A percentile compares a stretch with the other conserved stretches of the same genome.
Evolutionary conservation across 2,888 invertebrate genomes (phyloP).

Genomic region (Antheraea yamamai): DNA sequence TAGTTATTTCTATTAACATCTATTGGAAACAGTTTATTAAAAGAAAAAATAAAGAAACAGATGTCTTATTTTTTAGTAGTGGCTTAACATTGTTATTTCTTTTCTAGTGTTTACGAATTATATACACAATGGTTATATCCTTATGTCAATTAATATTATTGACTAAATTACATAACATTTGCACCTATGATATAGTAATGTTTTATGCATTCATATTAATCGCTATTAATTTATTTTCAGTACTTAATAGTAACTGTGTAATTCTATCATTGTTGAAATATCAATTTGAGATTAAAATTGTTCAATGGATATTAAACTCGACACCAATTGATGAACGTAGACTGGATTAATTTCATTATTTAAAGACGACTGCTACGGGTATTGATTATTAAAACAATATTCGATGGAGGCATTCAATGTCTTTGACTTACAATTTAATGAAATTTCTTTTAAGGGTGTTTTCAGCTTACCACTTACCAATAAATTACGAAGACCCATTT

Average conservation of each 20-base stretch:
- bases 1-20: slow-evolving; percentile 45
- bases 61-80: slow-evolving; percentile 38
- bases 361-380: slow-evolving; percentile 37
- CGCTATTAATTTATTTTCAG: background rate
- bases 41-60: slow-evolving; percentile 64
- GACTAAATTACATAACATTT: background rate
- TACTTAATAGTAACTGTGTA: background rate
- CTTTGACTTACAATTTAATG: slow-evolving; percentile 46
- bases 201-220: background rate
- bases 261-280: slow-evolving; percentile 56
- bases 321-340: slow-evolving; percentile 56
- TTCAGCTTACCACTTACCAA: slow-evolving; percentile 32
- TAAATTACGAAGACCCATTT: slow-evolving; percentile 35
- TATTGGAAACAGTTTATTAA: slow-evolving; percentile 45
- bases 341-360: slow-evolving; percentile 58
- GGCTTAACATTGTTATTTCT: slow-evolving; percentile 23
- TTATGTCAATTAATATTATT: background rate
- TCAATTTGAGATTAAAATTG: slow-evolving; percentile 67
- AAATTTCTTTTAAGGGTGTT: slow-evolving; percentile 47
- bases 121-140: slow-evolving; percentile 56
- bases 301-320: slow-evolving; percentile 54
- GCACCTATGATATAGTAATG: background rate
- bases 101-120: slow-evolving; percentile 66
- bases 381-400: slow-evolving; percentile 54
- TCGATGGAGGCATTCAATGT: slow-evolving; percentile 42